Base-by-base conservation (phyloP, 2,888 invertebrate genomes). In the Lypha dubia region DNA sequence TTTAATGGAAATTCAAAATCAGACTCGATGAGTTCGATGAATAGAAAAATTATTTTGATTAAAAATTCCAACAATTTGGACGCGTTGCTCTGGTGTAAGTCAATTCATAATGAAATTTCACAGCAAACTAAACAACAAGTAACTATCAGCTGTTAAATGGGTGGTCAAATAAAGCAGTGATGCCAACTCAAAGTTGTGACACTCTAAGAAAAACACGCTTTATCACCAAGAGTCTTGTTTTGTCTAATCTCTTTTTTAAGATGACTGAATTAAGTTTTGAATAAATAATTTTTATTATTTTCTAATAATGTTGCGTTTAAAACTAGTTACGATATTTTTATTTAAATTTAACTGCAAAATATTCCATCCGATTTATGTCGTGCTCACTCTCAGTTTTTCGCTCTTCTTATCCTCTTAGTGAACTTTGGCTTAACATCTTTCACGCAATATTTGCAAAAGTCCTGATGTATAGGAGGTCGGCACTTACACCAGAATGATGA, bases 401-500 rank as follows among this genome's bases (percentile, higher is more conserved):
- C 15, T 62, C 32, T 22, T 5, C 22, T 63, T 44, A 35, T 17
- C 11, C 3, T 22, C 7, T 22, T 68, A 6, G 13, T 38, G n/a
- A n/a, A n/a, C 20, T 62, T 35, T 28, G 32, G 24, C 4, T 53
- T 15, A n/a, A n/a, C 17, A 28, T 68, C 20, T 58, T n/a, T n/a
- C 15, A 41, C 32, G 44, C 79, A 79, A 46, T 46, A 77, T 51
- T 60, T 11, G 15, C 82, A 65, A 35, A 28, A 77, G 15, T 67
- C 44, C n/a, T 53, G 62, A 17, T 71, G 71, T 17, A 53, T 51
- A 0, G 82, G 82, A 4, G 82, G 82, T 11, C 82, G 71, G 20
- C 82, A 83, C 17, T 67, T 38, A n/a, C 82, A 83, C 82, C 82
- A 83, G 35, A 15, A 73, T 1, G 70, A 63, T 4, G 70, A 35